These are phyloP conservation scores for Ctena decussata DNA, from an alignment of 2,888 invertebrate genomes.

Conservation along the genomic window DNA sequence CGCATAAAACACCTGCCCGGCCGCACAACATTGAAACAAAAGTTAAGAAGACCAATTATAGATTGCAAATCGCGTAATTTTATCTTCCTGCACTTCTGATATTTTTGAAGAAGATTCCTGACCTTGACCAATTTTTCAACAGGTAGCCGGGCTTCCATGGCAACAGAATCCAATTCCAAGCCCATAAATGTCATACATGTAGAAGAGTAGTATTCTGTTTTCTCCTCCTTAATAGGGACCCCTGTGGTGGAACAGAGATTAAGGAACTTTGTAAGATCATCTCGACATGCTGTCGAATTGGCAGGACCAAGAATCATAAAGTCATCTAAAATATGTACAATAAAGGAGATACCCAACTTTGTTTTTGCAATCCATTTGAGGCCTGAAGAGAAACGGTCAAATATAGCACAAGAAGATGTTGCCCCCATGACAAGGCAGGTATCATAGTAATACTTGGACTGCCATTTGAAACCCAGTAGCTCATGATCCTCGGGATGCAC, in stretches of 20 bases:
- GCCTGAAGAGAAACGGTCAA: constrained; percentile 38
- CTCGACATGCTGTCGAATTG: background rate
- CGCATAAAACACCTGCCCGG: constrained; percentile 37
- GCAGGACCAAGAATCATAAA: constrained; percentile 27
- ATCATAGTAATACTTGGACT: constrained; percentile 30
- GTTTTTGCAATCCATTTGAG: constrained; percentile 15
- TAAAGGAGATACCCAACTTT: background rate
- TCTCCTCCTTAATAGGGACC: constrained; percentile 38
- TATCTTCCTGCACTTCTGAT: background rate
- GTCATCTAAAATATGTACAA: constrained; percentile 41
- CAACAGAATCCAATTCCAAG: constrained; percentile 20
- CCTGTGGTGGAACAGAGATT: constrained; percentile 15
- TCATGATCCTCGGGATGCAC: constrained; percentile 30
- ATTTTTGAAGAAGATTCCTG: background rate
- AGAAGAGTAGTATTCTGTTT: constrained; percentile 20
- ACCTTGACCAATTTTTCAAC: constrained; percentile 25
- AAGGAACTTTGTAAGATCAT: constrained; percentile 1
- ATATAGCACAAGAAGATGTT: constrained; percentile 21
- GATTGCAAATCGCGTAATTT: constrained; percentile 20
- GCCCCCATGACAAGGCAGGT: constrained; percentile 37
- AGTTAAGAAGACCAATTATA: constrained; percentile 10
- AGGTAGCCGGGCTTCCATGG: constrained; percentile 31
- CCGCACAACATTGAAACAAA: constrained; percentile 32
- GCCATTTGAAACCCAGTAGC: constrained; percentile 38
- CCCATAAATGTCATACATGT: too few relatives aligned